A percentile compares a stretch with the other conserved stretches of the same genome.
Conservation (phyloP, 2,888 invertebrate genomes). For the Melangyna quadrimaculata region DNA sequence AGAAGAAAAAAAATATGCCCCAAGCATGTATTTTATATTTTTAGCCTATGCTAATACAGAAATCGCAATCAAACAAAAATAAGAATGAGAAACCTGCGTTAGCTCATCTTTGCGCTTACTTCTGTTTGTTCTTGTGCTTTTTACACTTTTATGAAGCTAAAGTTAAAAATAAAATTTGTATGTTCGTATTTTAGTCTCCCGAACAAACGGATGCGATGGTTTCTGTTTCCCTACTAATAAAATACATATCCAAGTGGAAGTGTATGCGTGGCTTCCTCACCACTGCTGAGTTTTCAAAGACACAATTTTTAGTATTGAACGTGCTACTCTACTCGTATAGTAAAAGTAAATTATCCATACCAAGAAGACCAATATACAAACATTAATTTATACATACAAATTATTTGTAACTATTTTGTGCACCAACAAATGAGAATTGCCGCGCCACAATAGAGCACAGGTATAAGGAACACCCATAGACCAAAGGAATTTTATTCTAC, state of each 20-base stretch:
- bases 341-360: background rate
- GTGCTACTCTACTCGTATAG: constrained; percentile 26
- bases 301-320: constrained; percentile 42
- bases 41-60: constrained; percentile 7
- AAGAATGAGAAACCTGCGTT: constrained; percentile 14
- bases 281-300: constrained; percentile 33
- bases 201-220: constrained; percentile 36
- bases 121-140: constrained; percentile 43
- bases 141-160: constrained; percentile 72
- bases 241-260: background rate
- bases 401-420: constrained; percentile 47
- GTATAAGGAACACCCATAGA: background rate
- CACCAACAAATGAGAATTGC: background rate
- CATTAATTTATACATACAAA: constrained; percentile 26
- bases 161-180: constrained; percentile 79
- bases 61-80: background rate
- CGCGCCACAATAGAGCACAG: background rate
- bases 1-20: background rate
- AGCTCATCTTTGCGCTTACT: constrained; percentile 47
- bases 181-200: constrained; percentile 66
- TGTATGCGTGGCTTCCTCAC: constrained; percentile 58
- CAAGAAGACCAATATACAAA: constrained; percentile 33
- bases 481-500: constrained; percentile 4
- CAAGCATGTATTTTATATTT: constrained; percentile 3
- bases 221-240: constrained; percentile 16